A percentile compares a stretch with the other conserved stretches of the same genome.
Conservation (phyloP, 1,140 invertebrate species). For the Pseudomyrmex gracilis region DNA sequence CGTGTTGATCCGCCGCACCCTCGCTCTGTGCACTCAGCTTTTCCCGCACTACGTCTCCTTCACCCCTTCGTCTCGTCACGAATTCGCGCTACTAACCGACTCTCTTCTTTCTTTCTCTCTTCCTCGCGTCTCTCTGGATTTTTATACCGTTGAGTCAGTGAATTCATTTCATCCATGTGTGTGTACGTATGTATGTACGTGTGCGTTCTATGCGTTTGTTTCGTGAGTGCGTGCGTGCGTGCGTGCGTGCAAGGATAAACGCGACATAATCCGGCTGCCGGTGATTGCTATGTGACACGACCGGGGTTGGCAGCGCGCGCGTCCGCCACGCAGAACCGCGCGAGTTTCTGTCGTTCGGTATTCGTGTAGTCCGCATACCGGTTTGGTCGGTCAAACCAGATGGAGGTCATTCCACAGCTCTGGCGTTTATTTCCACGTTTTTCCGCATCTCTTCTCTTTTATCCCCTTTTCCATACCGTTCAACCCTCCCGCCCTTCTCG, state of each 20-base stretch:
- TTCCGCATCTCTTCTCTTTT: constrained; percentile 51
- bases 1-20: constrained; percentile 14
- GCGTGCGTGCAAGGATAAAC: constrained; percentile 72
- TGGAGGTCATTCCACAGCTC: constrained; percentile 28
- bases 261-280: constrained; percentile 78
- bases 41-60: not conserved
- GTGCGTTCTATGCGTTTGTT: not conserved
- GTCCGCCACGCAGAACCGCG: constrained; percentile 26
- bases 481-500: not conserved
- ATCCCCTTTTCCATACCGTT: not conserved
- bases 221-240: not conserved
- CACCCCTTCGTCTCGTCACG: constrained; percentile 14
- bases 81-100: constrained; percentile 19
- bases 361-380: constrained; percentile 33
- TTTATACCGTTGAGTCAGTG: constrained; percentile 73
- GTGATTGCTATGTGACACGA: constrained; percentile 74
- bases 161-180: not conserved
- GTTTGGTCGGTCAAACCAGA: constrained; percentile 12
- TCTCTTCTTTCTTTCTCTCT: not conserved
- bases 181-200: not conserved
- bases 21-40: not conserved
- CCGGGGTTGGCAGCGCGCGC: constrained; percentile 8
- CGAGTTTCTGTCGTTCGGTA: constrained; percentile 50
- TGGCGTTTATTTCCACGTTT: constrained; percentile 23
- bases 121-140: not conserved